Evolutionary conservation across 2,888 invertebrate species (phyloP).

Genomic region (Eledona agricola): DNA sequence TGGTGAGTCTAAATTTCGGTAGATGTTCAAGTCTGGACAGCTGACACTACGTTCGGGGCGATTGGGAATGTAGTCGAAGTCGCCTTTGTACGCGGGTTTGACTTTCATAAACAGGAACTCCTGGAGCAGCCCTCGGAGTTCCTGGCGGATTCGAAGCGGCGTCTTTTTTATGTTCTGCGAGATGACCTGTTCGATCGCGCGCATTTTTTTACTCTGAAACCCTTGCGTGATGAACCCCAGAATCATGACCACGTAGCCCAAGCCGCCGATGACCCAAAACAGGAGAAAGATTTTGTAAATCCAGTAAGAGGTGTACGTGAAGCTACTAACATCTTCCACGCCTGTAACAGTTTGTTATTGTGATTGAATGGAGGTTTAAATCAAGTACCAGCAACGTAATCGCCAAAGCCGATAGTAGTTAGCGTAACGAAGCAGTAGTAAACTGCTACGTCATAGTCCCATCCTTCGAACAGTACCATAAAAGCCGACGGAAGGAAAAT

Average conservation of each 20-base stretch:
- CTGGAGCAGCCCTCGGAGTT: conserved; percentile 56
- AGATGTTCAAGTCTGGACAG: conserved; percentile 77
- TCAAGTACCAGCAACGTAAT: conserved; percentile 81
- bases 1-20: conserved; percentile 63
- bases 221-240: conserved; percentile 84
- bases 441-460: conserved; percentile 84
- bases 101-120: conserved; percentile 85
- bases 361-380: not conserved
- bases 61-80: conserved; percentile 62
- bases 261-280: conserved; percentile 89
- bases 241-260: conserved; percentile 91
- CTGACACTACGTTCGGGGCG: conserved; percentile 68
- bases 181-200: conserved; percentile 78
- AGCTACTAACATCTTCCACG: conserved; percentile 61
- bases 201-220: conserved; percentile 78
- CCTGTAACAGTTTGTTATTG: conserved; percentile 44
- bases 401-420: conserved; percentile 93
- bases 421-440: conserved; percentile 90
- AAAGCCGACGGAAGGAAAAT: conserved; percentile 86
- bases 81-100: conserved; percentile 76
- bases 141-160: conserved; percentile 75
- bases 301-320: conserved; percentile 70
- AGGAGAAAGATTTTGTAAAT: conserved; percentile 84
- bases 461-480: conserved; percentile 84
- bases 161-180: conserved; percentile 80